Conservation (phyloP, 2,797 vertebrate species). For the Eupleurogrammus muticus region DNA sequence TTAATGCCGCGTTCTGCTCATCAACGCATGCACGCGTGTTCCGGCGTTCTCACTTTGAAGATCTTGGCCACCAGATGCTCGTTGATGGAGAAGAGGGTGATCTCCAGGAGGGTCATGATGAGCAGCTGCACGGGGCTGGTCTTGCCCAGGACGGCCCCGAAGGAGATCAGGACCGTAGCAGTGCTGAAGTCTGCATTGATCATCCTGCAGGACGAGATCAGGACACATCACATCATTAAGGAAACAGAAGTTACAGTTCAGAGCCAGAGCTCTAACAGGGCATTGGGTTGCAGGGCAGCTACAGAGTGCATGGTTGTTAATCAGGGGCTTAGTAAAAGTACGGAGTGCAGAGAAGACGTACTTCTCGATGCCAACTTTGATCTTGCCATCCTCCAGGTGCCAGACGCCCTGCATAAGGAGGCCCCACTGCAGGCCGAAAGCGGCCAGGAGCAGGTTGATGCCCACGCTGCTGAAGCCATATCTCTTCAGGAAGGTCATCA, state of each 20-base stretch:
- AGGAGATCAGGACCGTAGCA: constrained; percentile 94
- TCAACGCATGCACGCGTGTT: background rate
- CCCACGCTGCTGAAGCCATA: constrained; percentile 97
- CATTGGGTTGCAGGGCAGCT: background rate
- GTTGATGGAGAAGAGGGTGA: constrained; percentile 90
- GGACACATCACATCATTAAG: constrained; percentile 9
- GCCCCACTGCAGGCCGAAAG: constrained; percentile 96
- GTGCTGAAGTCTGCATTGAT: constrained; percentile 98
- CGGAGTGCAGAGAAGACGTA: constrained; percentile 56
- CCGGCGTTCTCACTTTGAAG: constrained; percentile 74
- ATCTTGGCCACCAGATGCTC: constrained; percentile 84
- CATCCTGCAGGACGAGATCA: constrained; percentile 82
- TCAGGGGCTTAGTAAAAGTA: background rate
- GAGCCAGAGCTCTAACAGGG: background rate
- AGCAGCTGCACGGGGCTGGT: constrained; percentile 95
- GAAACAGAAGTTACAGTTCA: background rate
- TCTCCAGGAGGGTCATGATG: constrained; percentile 94
- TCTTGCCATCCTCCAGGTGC: constrained; percentile 74
- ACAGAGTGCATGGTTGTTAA: background rate
- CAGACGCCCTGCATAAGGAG: constrained; percentile 89
- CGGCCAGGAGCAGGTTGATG: constrained; percentile 92
- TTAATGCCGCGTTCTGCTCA: background rate
- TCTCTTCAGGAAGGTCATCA: constrained; percentile 98
- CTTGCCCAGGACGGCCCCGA: constrained; percentile 96
- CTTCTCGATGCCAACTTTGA: constrained; percentile 83